Conservation (phyloP, 2,797 vertebrate species). For the Morus bassanus region DNA sequence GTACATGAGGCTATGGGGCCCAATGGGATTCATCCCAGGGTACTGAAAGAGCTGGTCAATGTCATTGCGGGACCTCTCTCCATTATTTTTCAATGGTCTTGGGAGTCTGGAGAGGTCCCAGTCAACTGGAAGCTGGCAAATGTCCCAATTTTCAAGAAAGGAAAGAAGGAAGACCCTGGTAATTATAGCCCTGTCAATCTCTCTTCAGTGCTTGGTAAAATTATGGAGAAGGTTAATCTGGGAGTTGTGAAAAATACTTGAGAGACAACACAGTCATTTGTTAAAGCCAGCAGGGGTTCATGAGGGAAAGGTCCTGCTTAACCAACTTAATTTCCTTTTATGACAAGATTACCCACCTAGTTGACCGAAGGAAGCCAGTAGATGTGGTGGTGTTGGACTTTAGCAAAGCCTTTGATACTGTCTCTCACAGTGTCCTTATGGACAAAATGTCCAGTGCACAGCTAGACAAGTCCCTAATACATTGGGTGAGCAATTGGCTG, state of each 20-base stretch:
- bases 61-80: neutral
- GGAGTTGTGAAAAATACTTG: neutral
- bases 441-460: no score
- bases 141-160: neutral
- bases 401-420: neutral
- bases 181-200: neutral
- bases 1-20: neutral
- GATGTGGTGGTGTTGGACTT: neutral
- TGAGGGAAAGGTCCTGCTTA: neutral
- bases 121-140: neutral
- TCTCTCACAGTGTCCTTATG: neutral
- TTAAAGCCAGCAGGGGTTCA: neutral
- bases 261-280: neutral
- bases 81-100: neutral
- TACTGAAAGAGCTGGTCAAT: neutral
- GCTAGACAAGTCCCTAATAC: neutral
- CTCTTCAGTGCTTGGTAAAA: neutral
- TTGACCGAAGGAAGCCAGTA: neutral
- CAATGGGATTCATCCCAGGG: neutral
- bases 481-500: neutral
- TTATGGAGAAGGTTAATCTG: neutral
- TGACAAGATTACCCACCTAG: neutral
- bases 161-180: neutral
- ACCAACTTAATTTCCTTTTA: neutral
- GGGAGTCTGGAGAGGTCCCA: neutral